Base-by-base conservation (phyloP, 2,888 invertebrate species). In the Aphidius colemani region DNA sequence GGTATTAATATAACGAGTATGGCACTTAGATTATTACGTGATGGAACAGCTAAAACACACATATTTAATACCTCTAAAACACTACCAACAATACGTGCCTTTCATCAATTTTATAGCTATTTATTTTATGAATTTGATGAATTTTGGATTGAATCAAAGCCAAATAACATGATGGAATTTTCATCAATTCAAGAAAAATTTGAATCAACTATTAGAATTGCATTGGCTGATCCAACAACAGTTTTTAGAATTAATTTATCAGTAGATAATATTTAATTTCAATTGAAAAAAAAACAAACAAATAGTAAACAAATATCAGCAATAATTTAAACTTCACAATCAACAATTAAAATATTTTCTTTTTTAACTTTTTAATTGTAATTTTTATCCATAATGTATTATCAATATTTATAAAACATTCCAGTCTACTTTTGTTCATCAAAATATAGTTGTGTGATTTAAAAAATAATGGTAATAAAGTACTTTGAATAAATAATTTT, bases 1-100 rank as follows among this genome's bases (percentile, higher is more conserved):
- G 97, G 97, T 58, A 98, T 98, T 69, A 98, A 98, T 84, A 85
- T 98, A 55, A 98, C 98, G 0, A 92, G 93, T 71, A 90, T 98
- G 89, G 93, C 95, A 1, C 91, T 92, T 78, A 88, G 90, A 70
- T 83, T 98, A 46, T 82, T 98, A 46, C 89, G 88, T 72, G 89
- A 90, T 73, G 95, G 95, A 11, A 85, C 88, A 53, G 93, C 96
- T 2, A 95, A 94, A 83, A 92, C 93, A 3, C 96, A 97, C 80
- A 90, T 98, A 83, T 98, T 92, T 81, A 97, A 97, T 83, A 85
- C 88, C 50, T 88, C 88, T 57, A 88, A 87, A 75, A 85, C 87
- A 64, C 80, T 90, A 61, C 90, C 92, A 9, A 86, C 85, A 44
- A 80, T 94, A 58, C 85, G 88, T 78, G 86, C 93, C 78, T 98